Percentiles rank a stretch among this genome's conserved stretches.
Evolutionary conservation across 2,888 invertebrate genomes (phyloP).

Genomic region (Spodoptera picta): DNA sequence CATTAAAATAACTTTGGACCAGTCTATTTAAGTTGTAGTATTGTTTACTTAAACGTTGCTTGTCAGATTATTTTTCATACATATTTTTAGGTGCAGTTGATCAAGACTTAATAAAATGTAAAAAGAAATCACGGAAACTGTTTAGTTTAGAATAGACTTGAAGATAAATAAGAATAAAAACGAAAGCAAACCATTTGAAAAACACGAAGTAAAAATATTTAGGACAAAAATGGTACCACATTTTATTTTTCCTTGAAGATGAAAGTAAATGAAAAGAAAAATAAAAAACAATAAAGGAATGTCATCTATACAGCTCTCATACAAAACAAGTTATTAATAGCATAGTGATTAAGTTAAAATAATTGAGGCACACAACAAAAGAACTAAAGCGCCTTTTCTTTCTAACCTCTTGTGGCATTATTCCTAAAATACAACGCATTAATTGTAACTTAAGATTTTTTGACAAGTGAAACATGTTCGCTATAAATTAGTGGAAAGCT

Average conservation of each 20-base stretch:
- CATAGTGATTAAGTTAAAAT: slow-evolving; percentile 3
- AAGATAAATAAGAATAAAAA: too few relatives aligned
- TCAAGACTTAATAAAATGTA: too few relatives aligned
- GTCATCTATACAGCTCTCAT: slow-evolving; percentile 1
- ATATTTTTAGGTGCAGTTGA: too few relatives aligned
- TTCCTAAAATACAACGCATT: slow-evolving; percentile 24
- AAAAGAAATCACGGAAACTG: too few relatives aligned
- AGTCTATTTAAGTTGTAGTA: too few relatives aligned
- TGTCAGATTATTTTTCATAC: too few relatives aligned
- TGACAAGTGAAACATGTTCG: slow-evolving; percentile 30
- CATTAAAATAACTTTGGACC: too few relatives aligned
- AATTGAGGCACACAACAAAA: not conserved
- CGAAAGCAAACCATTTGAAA: too few relatives aligned
- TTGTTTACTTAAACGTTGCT: too few relatives aligned
- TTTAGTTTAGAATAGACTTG: too few relatives aligned
- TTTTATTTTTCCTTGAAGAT: not conserved
- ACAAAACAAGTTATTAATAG: slow-evolving; percentile 23
- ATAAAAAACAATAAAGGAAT: not conserved
- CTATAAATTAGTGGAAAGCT: slow-evolving; percentile 25
- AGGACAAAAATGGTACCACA: too few relatives aligned
- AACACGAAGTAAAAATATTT: too few relatives aligned
- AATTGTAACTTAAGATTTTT: slow-evolving; percentile 20
- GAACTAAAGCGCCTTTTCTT: slow-evolving; percentile 16
- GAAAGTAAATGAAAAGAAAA: not conserved
- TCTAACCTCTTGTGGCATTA: slow-evolving; percentile 15